phyloP scores from a whole-genome alignment of 1,140 invertebrate genomes.

The Ooceraea biroi region DNA sequence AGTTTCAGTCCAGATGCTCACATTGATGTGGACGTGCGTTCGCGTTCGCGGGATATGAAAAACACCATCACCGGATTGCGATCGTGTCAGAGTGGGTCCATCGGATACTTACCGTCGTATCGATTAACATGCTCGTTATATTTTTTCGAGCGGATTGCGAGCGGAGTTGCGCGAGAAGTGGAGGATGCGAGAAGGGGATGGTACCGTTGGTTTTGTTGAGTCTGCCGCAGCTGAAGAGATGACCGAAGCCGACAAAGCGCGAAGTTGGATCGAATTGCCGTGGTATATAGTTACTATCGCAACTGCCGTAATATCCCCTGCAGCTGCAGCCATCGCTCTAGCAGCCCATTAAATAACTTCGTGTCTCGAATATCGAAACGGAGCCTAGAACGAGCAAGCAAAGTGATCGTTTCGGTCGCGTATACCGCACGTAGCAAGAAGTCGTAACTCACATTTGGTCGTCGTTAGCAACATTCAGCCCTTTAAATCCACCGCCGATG shows the following conservation, averaged over 20 bases:
- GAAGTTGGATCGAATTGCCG: slow-evolving; percentile 50
- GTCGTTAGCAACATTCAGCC: slow-evolving; percentile 16
- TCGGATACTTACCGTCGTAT: slow-evolving; percentile 6
- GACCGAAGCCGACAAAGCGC: slow-evolving; percentile 43
- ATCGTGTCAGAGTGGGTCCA: background rate
- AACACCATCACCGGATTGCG: background rate
- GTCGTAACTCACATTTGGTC: slow-evolving; percentile 2
- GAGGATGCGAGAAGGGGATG: too few species aligned
- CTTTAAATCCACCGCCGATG: background rate
- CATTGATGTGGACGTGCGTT: background rate
- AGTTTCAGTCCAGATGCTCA: background rate
- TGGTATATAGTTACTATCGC: slow-evolving; percentile 51
- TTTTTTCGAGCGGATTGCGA: slow-evolving; percentile 10
- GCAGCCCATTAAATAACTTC: slow-evolving; percentile 64
- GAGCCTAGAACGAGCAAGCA: slow-evolving; percentile 8
- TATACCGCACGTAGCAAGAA: background rate
- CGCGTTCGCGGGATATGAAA: slow-evolving; percentile 18
- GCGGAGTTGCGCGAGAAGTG: too few species aligned
- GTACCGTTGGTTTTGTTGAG: too few species aligned
- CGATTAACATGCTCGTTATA: background rate
- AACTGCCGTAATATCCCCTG: slow-evolving; percentile 49
- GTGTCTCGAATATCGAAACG: slow-evolving; percentile 57
- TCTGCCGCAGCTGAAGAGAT: slow-evolving; percentile 12
- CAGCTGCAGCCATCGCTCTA: slow-evolving; percentile 45
- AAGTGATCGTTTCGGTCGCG: slow-evolving; percentile 19